Percentiles rank a stretch among this genome's conserved stretches.
phyloP scores from a whole-genome alignment of 53 echinoderm and acorn worm genomes.

The Antedon mediterranea region DNA sequence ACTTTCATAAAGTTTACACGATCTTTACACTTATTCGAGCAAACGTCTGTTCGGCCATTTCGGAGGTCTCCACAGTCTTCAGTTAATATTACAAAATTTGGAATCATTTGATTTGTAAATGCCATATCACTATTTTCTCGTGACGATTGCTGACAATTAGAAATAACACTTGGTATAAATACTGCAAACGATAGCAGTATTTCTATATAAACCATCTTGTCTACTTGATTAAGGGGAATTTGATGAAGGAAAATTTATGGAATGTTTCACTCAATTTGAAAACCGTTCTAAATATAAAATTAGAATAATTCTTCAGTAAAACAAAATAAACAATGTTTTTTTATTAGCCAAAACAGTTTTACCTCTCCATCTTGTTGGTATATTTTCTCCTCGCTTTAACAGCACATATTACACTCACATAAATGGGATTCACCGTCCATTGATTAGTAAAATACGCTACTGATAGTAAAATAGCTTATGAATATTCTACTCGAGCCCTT shows the following conservation, averaged over 20 bases:
- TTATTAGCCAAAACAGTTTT: no score
- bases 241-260: background rate
- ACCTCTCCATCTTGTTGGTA: no score
- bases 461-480: background rate
- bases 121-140: background rate
- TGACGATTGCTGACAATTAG: background rate
- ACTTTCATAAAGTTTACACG: background rate
- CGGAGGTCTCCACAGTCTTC: background rate
- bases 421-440: background rate
- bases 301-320: no score
- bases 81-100: background rate
- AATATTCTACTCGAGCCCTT: background rate
- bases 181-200: background rate
- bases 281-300: no score
- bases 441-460: background rate
- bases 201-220: background rate
- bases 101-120: background rate
- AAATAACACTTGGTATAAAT: background rate
- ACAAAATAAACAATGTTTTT: no score
- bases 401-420: background rate
- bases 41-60: background rate
- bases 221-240: background rate
- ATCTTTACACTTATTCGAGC: background rate
- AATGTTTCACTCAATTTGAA: no score
- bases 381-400: no score